Percentiles rank a stretch among this genome's conserved stretches.
Conservation (phyloP, 2,113 vertebrate species). For the Neolamprologus sp. region DNA sequence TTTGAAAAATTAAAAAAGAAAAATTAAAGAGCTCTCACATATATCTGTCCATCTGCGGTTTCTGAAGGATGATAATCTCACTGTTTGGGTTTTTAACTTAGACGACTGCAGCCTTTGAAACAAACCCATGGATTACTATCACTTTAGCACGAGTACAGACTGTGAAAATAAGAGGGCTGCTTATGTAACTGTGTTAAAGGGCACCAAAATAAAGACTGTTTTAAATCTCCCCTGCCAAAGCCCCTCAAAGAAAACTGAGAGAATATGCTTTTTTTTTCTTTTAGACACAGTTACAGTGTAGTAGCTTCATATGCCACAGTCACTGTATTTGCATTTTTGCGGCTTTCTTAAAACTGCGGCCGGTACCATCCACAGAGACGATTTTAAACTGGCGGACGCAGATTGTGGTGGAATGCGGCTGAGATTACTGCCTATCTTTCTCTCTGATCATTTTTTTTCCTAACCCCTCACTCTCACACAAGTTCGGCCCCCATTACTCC, state of each 20-base stretch:
- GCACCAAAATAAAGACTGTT: not conserved
- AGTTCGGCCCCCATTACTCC: conserved; percentile 49
- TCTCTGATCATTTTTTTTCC: conserved; percentile 14
- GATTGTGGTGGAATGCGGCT: conserved; percentile 30
- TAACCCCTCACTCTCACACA: not conserved
- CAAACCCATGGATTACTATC: conserved; percentile 1
- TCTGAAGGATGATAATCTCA: conserved; percentile 3
- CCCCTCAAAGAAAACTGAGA: not conserved
- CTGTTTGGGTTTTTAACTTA: not conserved
- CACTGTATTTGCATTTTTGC: not conserved
- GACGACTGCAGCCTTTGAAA: not conserved
- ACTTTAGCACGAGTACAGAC: not conserved
- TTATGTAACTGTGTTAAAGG: conserved; percentile 7
- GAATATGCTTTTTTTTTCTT: not conserved
- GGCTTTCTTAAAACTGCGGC: not conserved
- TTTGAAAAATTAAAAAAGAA: not conserved
- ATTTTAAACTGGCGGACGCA: not conserved
- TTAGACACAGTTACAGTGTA: not conserved
- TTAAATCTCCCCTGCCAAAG: not conserved
- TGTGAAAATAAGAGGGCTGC: not conserved
- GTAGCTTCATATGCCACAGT: not conserved
- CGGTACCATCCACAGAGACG: conserved; percentile 4
- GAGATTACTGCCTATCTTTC: conserved; percentile 39
- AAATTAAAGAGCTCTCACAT: not conserved
- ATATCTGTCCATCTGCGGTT: conserved; percentile 33